phyloP scores from a whole-genome alignment of 2,888 invertebrate genomes.

The Oscheius sp. region DNA sequence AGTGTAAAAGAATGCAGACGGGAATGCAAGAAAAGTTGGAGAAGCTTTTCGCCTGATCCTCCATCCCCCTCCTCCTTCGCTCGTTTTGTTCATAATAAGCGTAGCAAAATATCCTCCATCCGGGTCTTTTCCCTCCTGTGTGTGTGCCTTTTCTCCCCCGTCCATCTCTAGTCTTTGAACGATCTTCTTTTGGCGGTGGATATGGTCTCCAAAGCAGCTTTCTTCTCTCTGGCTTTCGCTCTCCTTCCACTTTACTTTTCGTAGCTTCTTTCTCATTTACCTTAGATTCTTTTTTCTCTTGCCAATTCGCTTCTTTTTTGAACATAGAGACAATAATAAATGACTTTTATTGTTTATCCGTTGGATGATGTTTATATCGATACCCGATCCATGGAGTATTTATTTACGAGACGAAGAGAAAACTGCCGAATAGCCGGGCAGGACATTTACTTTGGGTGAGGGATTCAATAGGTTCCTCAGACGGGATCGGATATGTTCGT shows the following conservation, averaged over 20 bases:
- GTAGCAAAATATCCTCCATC: constrained; percentile 24
- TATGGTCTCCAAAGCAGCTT: constrained; percentile 18
- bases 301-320: not conserved
- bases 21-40: constrained; percentile 44
- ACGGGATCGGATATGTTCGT: not conserved
- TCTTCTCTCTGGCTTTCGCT: constrained; percentile 16
- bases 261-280: not conserved
- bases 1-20: constrained; percentile 85
- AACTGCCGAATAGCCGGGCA: not conserved
- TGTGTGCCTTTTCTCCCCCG: constrained; percentile 3
- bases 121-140: constrained; percentile 21
- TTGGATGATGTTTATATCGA: no score
- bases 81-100: not conserved
- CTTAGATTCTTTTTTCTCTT: not conserved
- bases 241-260: not conserved
- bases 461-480: not conserved
- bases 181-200: not conserved
- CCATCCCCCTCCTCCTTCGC: not conserved
- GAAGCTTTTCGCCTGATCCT: constrained; percentile 31
- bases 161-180: constrained; percentile 20
- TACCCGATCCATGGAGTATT: no score
- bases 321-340: not conserved
- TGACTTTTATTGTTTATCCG: no score
- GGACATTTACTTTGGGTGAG: not conserved
- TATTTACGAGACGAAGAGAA: no score